Conservation (phyloP, 2,888 invertebrate species). For the Sphaerophoria taeniata region DNA sequence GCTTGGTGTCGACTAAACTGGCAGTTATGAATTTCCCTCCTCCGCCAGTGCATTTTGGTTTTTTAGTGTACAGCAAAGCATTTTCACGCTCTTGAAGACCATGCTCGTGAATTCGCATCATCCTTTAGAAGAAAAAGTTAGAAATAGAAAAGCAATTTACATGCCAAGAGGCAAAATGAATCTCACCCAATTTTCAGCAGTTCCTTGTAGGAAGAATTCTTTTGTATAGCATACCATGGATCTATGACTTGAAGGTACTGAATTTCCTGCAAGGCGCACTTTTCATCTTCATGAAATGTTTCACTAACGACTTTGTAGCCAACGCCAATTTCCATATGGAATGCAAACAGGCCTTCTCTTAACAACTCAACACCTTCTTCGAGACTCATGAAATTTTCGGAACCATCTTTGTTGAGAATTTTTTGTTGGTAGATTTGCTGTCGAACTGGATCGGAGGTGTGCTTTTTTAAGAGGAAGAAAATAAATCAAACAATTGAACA, state of each 20-base stretch:
- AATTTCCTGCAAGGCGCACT: slow-evolving; percentile 88
- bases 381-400: slow-evolving; percentile 85
- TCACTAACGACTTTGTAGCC: slow-evolving; percentile 88
- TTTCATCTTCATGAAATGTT: slow-evolving; percentile 87
- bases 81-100: slow-evolving; percentile 85
- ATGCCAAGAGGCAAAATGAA: too few relatives aligned
- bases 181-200: slow-evolving; percentile 86
- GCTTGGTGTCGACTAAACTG: slow-evolving; percentile 85
- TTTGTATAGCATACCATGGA: slow-evolving; percentile 86
- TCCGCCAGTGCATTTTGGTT: slow-evolving; percentile 84
- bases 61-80: slow-evolving; percentile 84
- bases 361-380: slow-evolving; percentile 86
- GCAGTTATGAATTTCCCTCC: slow-evolving; percentile 85
- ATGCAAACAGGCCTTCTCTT: slow-evolving; percentile 86
- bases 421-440: slow-evolving; percentile 86
- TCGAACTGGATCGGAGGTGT: slow-evolving; percentile 86
- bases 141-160: background rate
- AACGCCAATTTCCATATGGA: slow-evolving; percentile 87
- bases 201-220: slow-evolving; percentile 86
- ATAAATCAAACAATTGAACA: too few relatives aligned
- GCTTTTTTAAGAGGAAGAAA: slow-evolving; percentile 81
- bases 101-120: slow-evolving; percentile 85
- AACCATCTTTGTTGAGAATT: slow-evolving; percentile 85
- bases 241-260: slow-evolving; percentile 86
- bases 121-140: slow-evolving; percentile 79